phyloP scores from a whole-genome alignment of 2,113 vertebrate species.

The Hystrix brachyura region DNA sequence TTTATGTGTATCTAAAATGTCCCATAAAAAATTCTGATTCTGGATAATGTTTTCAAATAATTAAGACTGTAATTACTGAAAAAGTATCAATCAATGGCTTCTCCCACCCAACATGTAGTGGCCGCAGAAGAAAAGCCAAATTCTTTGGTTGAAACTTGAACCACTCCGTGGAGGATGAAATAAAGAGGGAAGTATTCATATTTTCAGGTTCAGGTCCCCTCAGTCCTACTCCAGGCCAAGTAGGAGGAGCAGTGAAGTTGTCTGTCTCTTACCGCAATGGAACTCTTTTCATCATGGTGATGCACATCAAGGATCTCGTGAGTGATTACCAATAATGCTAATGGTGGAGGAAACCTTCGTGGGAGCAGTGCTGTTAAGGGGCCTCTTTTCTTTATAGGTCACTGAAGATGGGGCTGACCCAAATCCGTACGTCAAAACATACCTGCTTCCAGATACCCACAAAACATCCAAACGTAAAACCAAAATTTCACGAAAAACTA shows the following conservation, averaged over 20 bases:
- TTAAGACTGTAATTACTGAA: slow-evolving; percentile 11
- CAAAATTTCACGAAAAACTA: slow-evolving; percentile 97
- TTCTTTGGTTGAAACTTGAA: slow-evolving; percentile 31
- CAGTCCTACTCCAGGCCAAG: slow-evolving; percentile 94
- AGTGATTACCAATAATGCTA: slow-evolving; percentile 75
- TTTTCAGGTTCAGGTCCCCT: slow-evolving; percentile 87
- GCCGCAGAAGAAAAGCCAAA: slow-evolving; percentile 26
- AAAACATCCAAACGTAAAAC: slow-evolving; percentile 99
- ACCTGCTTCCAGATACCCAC: slow-evolving; percentile 96
- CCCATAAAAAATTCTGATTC: neutral
- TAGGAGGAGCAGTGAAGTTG: slow-evolving; percentile 97
- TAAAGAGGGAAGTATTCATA: slow-evolving; percentile 41
- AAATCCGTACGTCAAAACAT: slow-evolving; percentile 99
- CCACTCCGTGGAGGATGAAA: neutral
- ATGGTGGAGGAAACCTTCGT: slow-evolving; percentile 13
- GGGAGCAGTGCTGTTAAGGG: slow-evolving; percentile 47
- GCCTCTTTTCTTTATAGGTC: slow-evolving; percentile 89
- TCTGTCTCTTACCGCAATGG: slow-evolving; percentile 98
- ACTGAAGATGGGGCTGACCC: slow-evolving; percentile 97
- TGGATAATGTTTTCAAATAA: slow-evolving; percentile 52
- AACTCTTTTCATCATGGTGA: slow-evolving; percentile 99
- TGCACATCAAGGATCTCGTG: slow-evolving; percentile 99
- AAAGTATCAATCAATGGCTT: neutral
- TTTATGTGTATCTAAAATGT: too few species aligned
- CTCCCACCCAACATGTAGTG: neutral